A percentile compares a stretch with the other conserved stretches of the same genome.
Evolutionary conservation across 2,888 invertebrate species (phyloP).

Genomic region (Teleiodes luculella): DNA sequence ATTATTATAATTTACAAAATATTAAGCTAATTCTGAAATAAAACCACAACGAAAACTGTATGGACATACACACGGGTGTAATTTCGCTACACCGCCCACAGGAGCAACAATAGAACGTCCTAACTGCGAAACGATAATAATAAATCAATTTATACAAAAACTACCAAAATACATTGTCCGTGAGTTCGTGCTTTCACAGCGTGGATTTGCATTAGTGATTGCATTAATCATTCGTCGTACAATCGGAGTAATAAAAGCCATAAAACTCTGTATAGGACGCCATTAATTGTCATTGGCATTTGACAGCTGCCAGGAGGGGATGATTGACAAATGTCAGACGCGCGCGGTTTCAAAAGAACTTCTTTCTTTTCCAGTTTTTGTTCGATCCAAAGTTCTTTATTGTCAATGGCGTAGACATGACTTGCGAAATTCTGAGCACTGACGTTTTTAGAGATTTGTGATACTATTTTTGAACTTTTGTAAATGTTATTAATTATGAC

Average conservation of each 20-base stretch:
- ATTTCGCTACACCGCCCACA: conserved; percentile 47
- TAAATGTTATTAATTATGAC: not conserved
- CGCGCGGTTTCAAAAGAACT: conserved; percentile 35
- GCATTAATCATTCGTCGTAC: conserved; percentile 73
- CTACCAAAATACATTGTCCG: conserved; percentile 51
- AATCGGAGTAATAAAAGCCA: conserved; percentile 70
- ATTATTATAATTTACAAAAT: too few species aligned
- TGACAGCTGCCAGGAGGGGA: conserved; percentile 58
- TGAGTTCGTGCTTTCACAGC: conserved; percentile 53
- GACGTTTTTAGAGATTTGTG: conserved; percentile 20
- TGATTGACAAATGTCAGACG: conserved; percentile 76
- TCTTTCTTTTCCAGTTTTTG: conserved; percentile 37
- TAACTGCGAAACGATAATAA: conserved; percentile 51
- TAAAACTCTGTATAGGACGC: conserved; percentile 71
- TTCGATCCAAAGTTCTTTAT: conserved; percentile 26
- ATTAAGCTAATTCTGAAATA: too few species aligned
- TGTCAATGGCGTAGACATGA: conserved; percentile 44
- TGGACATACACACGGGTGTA: conserved; percentile 11
- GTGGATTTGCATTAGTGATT: conserved; percentile 76
- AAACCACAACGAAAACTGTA: not conserved
- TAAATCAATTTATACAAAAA: conserved; percentile 72
- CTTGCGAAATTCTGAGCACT: conserved; percentile 34
- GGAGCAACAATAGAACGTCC: conserved; percentile 40
- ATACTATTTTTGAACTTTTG: conserved; percentile 19
- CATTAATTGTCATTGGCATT: conserved; percentile 78